Base-by-base conservation (phyloP, 2,888 invertebrate genomes). In the Mimumesa dahlbomi region DNA sequence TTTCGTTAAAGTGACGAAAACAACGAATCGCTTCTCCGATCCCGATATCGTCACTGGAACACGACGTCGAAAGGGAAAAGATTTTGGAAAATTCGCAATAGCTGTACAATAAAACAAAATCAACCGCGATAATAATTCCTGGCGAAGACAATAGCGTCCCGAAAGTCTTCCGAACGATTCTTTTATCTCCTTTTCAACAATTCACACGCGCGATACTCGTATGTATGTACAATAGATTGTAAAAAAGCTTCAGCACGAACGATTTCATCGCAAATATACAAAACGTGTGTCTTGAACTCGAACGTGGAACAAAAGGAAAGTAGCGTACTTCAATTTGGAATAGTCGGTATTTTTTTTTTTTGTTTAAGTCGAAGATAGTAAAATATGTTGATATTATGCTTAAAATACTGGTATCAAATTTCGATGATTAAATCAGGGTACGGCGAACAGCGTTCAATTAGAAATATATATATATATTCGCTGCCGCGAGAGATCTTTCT, bases 31-130 rank as follows among this genome's bases (percentile, higher is more conserved):
- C 25, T 45, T 50, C 56, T 64, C 52, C 38, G 66, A 68, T 68
- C 57, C 66, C 68, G 46, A 57, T 42, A 68, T 58, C 34, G 21
- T 65, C 66, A 57, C 48, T 58, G 68, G 68, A 65, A 65, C 68
- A 58, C 40, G 46, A 65, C 57, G 66, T 16, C 54, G 6, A 19
- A 52, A 34, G 50, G 25, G 0, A 29, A 9, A 29, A 6, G 29
- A 2, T 29, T 9, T 29, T 2, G 9, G 9, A 7, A 25, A 25
- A 9, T 1, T 56, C 31, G 53, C 48, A 2, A n/a, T 34, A 21
- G 58, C 62, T 29, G 22, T 40, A 43, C 38, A 13, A 31, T 21
- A 11, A 53, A 62, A 21, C 6, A 54, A 40, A 16, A 21, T 1
- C 2, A 9, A 6, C 2, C 29, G 29, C 29, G 29, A 42, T 52